Conservation (phyloP, 2,888 invertebrate genomes). For the Rosalia funebris region DNA sequence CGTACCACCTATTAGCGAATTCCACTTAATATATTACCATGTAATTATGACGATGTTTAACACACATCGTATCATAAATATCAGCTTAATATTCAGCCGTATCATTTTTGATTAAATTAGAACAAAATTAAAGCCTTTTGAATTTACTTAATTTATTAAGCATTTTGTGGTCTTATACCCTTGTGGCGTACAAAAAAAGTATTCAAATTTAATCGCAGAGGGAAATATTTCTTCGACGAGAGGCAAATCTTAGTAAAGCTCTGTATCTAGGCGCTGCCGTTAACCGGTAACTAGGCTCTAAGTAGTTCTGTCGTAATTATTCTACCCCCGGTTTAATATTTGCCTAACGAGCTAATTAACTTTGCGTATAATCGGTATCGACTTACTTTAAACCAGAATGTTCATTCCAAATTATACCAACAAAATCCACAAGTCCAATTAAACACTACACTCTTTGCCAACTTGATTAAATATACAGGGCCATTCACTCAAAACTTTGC, state of each 20-base stretch:
- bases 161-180: too few species aligned
- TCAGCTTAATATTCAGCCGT: too few species aligned
- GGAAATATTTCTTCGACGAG: background rate
- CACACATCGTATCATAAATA: too few species aligned
- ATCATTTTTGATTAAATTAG: too few species aligned
- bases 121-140: too few species aligned
- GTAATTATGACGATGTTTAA: too few species aligned
- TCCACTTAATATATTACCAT: too few species aligned
- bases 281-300: conserved; percentile 35
- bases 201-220: too few species aligned
- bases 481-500: conserved; percentile 23
- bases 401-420: conserved; percentile 33
- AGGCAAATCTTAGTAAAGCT: conserved; percentile 15
- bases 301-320: conserved; percentile 45
- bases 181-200: too few species aligned
- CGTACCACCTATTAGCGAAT: too few species aligned
- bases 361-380: conserved; percentile 48
- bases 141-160: too few species aligned
- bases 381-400: conserved; percentile 45
- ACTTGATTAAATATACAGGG: conserved; percentile 23
- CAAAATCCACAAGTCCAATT: conserved; percentile 34
- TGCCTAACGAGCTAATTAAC: conserved; percentile 52
- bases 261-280: conserved; percentile 24
- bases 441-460: conserved; percentile 27
- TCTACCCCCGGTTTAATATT: conserved; percentile 50